These are phyloP conservation scores for Hystrix cristata DNA, from an alignment of 2,113 vertebrate genomes.

Conservation along the genomic window DNA sequence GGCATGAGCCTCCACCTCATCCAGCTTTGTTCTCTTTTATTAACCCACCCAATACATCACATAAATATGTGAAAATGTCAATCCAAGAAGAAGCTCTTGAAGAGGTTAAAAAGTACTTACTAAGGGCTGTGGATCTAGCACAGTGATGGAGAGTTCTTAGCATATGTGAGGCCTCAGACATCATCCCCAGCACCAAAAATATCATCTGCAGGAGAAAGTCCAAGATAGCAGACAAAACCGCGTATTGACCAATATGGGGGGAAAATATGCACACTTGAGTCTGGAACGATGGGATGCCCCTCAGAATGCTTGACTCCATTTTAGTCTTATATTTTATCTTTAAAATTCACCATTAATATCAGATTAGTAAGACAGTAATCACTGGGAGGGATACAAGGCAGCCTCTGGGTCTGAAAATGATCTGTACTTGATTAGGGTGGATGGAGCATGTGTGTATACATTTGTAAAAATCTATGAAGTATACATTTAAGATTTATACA, in stretches of 20 bases:
- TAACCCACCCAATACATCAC: not conserved
- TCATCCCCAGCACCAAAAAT: no score
- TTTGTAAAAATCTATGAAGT: not conserved
- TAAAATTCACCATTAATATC: conserved; percentile 25
- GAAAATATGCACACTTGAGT: not conserved
- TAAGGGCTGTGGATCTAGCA: not conserved
- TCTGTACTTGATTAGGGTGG: not conserved
- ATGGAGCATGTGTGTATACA: not conserved
- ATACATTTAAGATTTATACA: not conserved
- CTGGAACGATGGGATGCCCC: not conserved
- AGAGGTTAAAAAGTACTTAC: not conserved
- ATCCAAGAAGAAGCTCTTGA: conserved; percentile 8
- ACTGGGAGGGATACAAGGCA: not conserved
- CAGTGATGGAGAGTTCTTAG: not conserved
- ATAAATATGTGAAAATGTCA: conserved; percentile 43
- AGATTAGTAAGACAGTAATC: not conserved
- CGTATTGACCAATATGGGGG: not conserved
- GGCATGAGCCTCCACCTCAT: not conserved
- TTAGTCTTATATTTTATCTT: not conserved
- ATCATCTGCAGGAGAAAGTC: conserved; percentile 10
- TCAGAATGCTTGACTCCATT: not conserved
- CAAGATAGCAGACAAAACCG: conserved; percentile 26
- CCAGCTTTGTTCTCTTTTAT: not conserved
- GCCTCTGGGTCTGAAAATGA: not conserved
- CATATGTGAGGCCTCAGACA: not conserved